Base-by-base conservation (phyloP, 2,888 invertebrate species). In the Strigamia maritima region DNA sequence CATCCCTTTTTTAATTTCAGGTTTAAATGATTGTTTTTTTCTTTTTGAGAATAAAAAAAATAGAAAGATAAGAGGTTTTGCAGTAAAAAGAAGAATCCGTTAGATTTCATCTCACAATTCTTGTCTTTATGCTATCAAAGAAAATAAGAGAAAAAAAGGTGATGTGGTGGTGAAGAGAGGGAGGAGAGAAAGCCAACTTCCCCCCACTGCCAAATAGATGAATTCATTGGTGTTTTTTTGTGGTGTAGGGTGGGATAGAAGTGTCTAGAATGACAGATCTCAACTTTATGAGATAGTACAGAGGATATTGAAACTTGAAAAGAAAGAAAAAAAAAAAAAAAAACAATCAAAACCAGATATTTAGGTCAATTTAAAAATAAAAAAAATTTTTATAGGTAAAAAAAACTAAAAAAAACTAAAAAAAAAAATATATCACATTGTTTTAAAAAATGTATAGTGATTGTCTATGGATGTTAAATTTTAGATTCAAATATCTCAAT, bases 181-280 rank as follows among this genome's bases (percentile, higher is more conserved):
- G 70, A 70, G 28, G 70, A 70, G 70, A 65, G 65, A 65, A 70
- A 70, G 24, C 26, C 70, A 24, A 70, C 24, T 26, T 70, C 26
- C 70, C 70, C 60, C 70, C 26, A 16, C 70, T 70, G 70, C 70
- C 70, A 70, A 70, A 70, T 70, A 70, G 70, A 70, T 70, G 70
- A 70, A 70, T 70, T 70, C 70, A 70, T 70, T 70, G 70, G 26
- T 70, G 26, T 70, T 70, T 70, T 60, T 70, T 70, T 70, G 54
- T 10, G 70, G 26, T 24, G 70, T 24, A 28, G 70, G 70, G 70
- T 70, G 70, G 70, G 70, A 28, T 28, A 70, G 70, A 70, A 70
- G 70, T 70, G 70, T 70, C 70, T 70, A 70, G 70, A 70, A 70
- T 70, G 70, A 70, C 70, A 70, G 70, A 70, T 70, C 70, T 70